Percentiles rank a stretch among this genome's conserved stretches.
Conservation (phyloP, 2,113 vertebrate species). For the Stercorarius parasiticus region DNA sequence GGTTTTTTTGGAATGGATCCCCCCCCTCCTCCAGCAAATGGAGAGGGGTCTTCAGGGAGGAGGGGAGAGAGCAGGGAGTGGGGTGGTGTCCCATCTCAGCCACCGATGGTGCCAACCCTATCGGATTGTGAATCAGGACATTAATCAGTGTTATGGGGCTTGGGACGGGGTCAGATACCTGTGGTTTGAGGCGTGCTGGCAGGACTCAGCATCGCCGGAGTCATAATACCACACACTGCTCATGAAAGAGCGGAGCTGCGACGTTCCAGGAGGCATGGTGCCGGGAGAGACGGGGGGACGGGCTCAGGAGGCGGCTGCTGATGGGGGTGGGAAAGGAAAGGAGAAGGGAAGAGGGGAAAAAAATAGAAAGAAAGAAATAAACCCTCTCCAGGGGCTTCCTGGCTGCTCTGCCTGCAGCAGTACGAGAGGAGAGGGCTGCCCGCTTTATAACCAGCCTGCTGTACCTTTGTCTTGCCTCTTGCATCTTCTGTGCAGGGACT, state of each 20-base stretch:
- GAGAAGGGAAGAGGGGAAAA: background rate
- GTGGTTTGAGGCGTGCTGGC: slow-evolving; percentile 32
- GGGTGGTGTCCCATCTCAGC: accelerated
- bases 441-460: background rate
- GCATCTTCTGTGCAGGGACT: background rate
- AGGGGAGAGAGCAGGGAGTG: no score
- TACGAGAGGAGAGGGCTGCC: background rate
- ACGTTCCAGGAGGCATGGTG: background rate
- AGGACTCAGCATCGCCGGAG: background rate
- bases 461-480: background rate
- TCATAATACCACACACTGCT: background rate
- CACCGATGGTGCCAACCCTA: background rate
- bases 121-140: background rate
- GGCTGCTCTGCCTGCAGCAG: background rate
- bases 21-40: background rate
- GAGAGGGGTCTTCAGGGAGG: background rate
- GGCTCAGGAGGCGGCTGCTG: background rate
- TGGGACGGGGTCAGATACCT: slow-evolving; percentile 40
- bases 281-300: background rate
- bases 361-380: no score
- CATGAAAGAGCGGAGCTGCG: background rate
- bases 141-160: background rate
- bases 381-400: background rate
- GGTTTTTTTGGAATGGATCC: background rate
- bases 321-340: background rate